Evolutionary conservation across 2,113 vertebrate genomes (phyloP), one percentile per base, ranked within the genome.

Genomic region (Theropithecus gelada): DNA sequence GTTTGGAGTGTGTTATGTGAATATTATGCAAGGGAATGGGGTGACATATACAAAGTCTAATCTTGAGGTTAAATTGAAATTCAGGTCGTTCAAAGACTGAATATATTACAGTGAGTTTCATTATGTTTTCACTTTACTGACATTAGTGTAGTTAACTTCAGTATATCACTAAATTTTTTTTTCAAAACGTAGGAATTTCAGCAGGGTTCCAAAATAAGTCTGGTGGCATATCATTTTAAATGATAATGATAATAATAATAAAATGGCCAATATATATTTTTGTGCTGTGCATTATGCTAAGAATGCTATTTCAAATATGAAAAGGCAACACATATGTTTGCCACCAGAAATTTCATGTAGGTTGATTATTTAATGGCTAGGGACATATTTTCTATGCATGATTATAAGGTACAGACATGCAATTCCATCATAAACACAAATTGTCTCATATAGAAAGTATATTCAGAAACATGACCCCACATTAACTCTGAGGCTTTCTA

Each of bases 291-390:
- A 45, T 93, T 35, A 93, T 50, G n/a, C 27, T 81, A 75, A 91
- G 25, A 91, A 91, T 38, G 35, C 2, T 76, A 25, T 85, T 95
- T 94, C 87, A 78, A 93, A 83, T 86, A 82, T 70, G 17, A 75
- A 88, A 82, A 92, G 38, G 59, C 38, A 55, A 38, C 23, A 43
- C 59, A 45, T 79, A 17, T 70, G 7, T 57, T 88, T 93, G 20
- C 40, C 48, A 70, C 9, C 32, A 83, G n/a, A 94, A 88, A 75
- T 92, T 81, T 81, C 81, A 57, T 40, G 17, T 35, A 90, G 27
- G 5, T 81, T 94, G 64, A 61, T 40, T 79, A 25, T 27, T 79
- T 76, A 96, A 70, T 59, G 35, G 3, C 55, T 57, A 90, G 45
- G 48, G 35, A 64, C 8, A 7, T 52, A 72, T 78, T 95, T 73